Evolutionary conservation across 2,797 vertebrate genomes (phyloP).

Genomic region (Calcarius lapponicus): DNA sequence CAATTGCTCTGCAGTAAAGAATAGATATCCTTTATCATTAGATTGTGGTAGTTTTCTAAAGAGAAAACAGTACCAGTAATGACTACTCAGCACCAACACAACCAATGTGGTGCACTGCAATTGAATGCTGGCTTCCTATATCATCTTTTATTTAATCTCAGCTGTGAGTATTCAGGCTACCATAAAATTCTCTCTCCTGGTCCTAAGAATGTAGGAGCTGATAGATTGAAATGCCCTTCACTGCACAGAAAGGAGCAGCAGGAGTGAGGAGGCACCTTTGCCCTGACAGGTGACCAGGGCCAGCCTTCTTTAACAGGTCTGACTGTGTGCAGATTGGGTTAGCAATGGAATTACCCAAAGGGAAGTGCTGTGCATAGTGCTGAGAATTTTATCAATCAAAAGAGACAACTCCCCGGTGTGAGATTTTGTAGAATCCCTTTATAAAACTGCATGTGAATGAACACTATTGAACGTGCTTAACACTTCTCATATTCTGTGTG

Average conservation of each 20-base stretch:
- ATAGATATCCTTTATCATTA: neutral
- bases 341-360: neutral
- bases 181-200: neutral
- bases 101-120: neutral
- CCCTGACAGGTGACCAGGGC: neutral
- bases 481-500: neutral
- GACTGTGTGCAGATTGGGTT: neutral
- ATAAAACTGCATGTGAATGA: neutral
- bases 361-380: neutral
- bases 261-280: neutral
- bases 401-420: neutral
- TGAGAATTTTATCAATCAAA: neutral
- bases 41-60: neutral
- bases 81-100: neutral
- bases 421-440: neutral
- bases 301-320: neutral
- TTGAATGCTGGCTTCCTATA: neutral
- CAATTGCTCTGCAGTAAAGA: neutral
- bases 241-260: neutral
- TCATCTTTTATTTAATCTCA: neutral
- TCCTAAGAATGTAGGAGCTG: neutral
- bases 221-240: neutral
- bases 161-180: neutral
- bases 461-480: neutral
- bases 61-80: neutral